A percentile compares a stretch with the other conserved stretches of the same genome.
These are phyloP conservation scores for Antitype chi DNA, from an alignment of 2,888 invertebrate species.

Conservation along the genomic window DNA sequence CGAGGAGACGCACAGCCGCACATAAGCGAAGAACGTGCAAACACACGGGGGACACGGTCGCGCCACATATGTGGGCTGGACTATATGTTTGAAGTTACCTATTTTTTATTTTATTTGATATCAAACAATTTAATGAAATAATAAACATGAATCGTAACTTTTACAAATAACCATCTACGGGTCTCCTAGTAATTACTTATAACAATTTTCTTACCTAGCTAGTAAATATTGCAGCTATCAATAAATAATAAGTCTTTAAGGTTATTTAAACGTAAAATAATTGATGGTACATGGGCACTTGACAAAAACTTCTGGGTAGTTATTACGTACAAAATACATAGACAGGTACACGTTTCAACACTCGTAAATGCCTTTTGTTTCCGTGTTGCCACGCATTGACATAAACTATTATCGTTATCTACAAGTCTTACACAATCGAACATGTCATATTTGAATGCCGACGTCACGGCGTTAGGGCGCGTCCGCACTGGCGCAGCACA, in stretches of 20 bases:
- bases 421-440: conserved; percentile 21
- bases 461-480: conserved; percentile 36
- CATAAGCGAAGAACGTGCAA: background rate
- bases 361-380: conserved; percentile 6
- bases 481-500: conserved; percentile 43
- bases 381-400: conserved; percentile 36
- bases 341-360: background rate
- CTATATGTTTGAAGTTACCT: background rate
- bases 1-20: conserved; percentile 61
- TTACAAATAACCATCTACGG: too few species aligned
- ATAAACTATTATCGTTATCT: conserved; percentile 36
- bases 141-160: background rate
- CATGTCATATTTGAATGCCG: conserved; percentile 22
- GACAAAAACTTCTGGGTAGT: background rate
- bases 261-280: conserved; percentile 13
- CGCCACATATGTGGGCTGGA: background rate
- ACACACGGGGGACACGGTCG: background rate
- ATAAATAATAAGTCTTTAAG: background rate
- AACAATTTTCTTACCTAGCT: background rate
- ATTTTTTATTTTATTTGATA: background rate
- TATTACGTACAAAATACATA: conserved; percentile 16
- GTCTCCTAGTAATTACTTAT: background rate
- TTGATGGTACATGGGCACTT: background rate
- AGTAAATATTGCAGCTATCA: background rate
- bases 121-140: background rate